Evolutionary conservation across 1,140 invertebrate genomes (phyloP), one percentile per base, ranked within the genome.

Genomic region (Augochlora pura): DNA sequence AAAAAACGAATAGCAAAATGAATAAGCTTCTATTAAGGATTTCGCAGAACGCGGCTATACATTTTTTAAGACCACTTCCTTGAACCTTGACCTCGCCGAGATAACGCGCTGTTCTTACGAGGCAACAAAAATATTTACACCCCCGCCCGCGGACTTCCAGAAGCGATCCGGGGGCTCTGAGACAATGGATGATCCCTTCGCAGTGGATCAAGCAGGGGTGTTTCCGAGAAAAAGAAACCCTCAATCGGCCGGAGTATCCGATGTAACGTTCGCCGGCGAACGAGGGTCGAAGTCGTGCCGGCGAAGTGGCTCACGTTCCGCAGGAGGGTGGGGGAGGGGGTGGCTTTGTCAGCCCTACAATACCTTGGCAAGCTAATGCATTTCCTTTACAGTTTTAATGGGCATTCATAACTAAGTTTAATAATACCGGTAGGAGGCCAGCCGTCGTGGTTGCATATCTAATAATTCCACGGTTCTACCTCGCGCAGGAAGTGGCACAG

Each of bases 301-400:
- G 69, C 80, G 67, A 86, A 90, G 86, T 89, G 74, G 86, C 81
- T 89, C 78, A 67, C 80, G 77, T 88, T 87, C 88, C 80, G 65
- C 81, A 78, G 88, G n/a, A n/a, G n/a, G n/a, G n/a, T n/a, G n/a
- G n/a, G n/a, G n/a, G n/a, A n/a, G n/a, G 88, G 87, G 88, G 87
- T 77, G 82, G 86, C 88, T 80, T 88, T 86, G 86, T 88, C 83
- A 84, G 81, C 68, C 80, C 42, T 68, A 65, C 85, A 85, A 84
- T 84, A 86, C 75, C 85, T 90, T 88, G 82, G 88, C 76, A 86
- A 82, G 88, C 91, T 92, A 93, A 92, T 93, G 91, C 91, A 92
- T 92, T 93, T 92, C 91, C 91, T 93, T 92, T 92, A 92, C 91
- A 93, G 90, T 91, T 92, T 92, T 92, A 92, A 92, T 92, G 91